A percentile compares a stretch with the other conserved stretches of the same genome.
phyloP scores from a whole-genome alignment of 2,888 invertebrate species.

The Chamaedrilus cognettii region DNA sequence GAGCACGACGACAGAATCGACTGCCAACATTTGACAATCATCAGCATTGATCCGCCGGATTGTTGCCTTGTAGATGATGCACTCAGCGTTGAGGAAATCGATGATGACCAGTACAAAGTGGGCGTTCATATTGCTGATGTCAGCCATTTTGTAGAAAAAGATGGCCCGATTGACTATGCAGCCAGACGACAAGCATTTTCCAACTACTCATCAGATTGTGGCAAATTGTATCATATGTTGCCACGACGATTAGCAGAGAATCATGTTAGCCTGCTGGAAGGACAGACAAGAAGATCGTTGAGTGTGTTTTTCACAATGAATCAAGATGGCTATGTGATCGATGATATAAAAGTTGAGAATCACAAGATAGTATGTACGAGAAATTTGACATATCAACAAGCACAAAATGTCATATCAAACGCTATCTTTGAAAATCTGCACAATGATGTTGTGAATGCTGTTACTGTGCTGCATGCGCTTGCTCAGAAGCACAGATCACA shows the following conservation, averaged over 20 bases:
- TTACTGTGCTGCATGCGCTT: constrained; percentile 8
- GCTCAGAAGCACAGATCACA: constrained; percentile 7
- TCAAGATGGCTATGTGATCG: neutral
- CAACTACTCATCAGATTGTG: constrained; percentile 47
- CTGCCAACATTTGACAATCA: too few species aligned
- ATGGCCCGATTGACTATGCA: constrained; percentile 67
- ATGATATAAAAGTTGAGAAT: neutral
- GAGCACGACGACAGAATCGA: constrained; percentile 57
- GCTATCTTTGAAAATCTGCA: neutral
- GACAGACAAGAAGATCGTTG: constrained; percentile 37
- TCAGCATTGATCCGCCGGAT: constrained; percentile 90
- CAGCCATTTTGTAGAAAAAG: constrained; percentile 75
- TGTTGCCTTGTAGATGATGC: constrained; percentile 95
- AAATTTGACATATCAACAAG: constrained; percentile 19
- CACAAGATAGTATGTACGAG: constrained; percentile 1
- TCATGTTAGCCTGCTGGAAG: constrained; percentile 60
- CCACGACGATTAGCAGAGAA: constrained; percentile 78
- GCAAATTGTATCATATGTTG: constrained; percentile 84
- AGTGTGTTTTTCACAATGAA: constrained; percentile 11
- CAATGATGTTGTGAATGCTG: neutral
- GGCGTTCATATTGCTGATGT: constrained; percentile 98
- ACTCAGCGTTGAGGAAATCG: constrained; percentile 74
- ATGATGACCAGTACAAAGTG: constrained; percentile 63
- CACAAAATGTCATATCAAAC: constrained; percentile 12
- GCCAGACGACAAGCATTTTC: constrained; percentile 78